Conservation (phyloP, 2,113 vertebrate genomes). For the Elgaria multicarinata region DNA sequence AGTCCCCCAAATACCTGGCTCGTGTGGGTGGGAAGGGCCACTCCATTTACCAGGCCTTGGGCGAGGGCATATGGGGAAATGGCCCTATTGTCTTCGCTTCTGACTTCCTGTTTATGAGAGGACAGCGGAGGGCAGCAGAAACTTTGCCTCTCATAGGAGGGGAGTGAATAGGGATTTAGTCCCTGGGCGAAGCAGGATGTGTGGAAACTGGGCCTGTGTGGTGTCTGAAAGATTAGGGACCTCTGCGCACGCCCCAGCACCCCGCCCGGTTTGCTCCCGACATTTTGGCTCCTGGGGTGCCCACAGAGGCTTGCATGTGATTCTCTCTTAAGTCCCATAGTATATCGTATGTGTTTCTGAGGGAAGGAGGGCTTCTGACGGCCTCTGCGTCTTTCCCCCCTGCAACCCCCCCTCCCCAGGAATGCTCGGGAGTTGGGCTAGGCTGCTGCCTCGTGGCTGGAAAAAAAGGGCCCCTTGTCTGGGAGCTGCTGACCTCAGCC, state of each 20-base stretch:
- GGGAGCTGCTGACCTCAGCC: conserved; percentile 37
- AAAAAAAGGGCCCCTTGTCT: conserved; percentile 73
- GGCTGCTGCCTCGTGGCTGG: conserved; percentile 44
- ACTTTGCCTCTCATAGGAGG: too few relatives aligned
- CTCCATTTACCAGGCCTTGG: not conserved
- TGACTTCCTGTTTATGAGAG: conserved; percentile 9
- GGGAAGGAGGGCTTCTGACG: conserved; percentile 34
- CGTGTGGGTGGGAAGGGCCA: not conserved
- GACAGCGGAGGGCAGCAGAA: not conserved
- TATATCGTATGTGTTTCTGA: not conserved
- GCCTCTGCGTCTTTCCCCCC: not conserved
- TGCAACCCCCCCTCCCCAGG: not conserved
- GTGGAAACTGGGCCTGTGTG: not conserved
- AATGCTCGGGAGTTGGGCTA: conserved; percentile 64
- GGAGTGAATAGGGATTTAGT: not conserved
- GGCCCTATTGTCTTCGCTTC: not conserved
- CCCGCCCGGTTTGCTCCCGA: not conserved
- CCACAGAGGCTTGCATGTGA: not conserved
- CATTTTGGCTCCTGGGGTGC: not conserved
- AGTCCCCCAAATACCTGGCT: not conserved
- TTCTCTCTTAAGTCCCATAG: not conserved
- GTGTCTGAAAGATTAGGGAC: not conserved
- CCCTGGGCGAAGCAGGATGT: not conserved
- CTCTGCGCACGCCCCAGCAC: too few relatives aligned
- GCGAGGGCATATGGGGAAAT: not conserved